phyloP scores from a whole-genome alignment of 1,140 invertebrate species.

The Trinorchestia longiramus region DNA sequence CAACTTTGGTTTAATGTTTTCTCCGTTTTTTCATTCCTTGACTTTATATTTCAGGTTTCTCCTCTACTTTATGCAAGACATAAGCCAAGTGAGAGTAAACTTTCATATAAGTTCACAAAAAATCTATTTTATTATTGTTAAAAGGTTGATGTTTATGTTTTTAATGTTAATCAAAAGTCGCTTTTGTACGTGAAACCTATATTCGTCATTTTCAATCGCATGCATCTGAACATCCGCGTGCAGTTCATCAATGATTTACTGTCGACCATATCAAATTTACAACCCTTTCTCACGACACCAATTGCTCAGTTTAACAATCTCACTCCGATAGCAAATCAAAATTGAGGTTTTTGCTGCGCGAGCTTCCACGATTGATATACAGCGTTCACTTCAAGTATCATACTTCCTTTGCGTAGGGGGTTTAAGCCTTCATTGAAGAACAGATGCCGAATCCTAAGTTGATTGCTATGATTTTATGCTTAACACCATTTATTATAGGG shows the following conservation, averaged over 20 bases:
- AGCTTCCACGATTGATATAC: neutral
- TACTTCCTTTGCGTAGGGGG: neutral
- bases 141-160: too few relatives aligned
- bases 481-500: neutral
- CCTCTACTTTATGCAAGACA: neutral
- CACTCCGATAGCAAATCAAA: neutral
- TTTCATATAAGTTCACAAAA: neutral
- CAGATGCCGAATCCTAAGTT: neutral
- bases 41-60: too few relatives aligned
- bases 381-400: neutral
- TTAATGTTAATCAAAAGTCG: neutral
- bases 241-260: slow-evolving; percentile 40
- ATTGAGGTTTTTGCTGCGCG: neutral
- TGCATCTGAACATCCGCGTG: slow-evolving; percentile 8
- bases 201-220: neutral
- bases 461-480: neutral
- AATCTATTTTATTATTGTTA: neutral
- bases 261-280: slow-evolving; percentile 20
- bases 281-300: neutral
- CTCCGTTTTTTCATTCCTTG: too few relatives aligned
- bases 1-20: too few relatives aligned
- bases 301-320: neutral
- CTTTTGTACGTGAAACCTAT: neutral
- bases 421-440: neutral
- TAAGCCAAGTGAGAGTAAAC: neutral